Conservation (phyloP, 2,888 invertebrate genomes). For the Idaea dimidiata region DNA sequence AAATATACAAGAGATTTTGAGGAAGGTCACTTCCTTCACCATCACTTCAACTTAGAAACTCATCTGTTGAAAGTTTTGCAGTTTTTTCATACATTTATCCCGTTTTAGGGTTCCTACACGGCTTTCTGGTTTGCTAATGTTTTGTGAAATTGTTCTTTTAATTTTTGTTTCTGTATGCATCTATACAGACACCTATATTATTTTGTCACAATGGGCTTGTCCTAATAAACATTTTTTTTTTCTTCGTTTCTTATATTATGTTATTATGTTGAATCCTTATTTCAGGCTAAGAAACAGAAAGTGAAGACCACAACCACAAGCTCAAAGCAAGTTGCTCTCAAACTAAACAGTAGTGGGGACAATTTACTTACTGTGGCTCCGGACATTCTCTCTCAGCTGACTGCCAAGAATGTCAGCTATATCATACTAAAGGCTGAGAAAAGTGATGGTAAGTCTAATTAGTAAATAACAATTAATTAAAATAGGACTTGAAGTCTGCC, state of each 20-base stretch:
- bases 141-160: too few species aligned
- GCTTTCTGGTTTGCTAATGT: too few species aligned
- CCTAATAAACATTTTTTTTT: too few species aligned
- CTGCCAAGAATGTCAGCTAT: slow-evolving; percentile 63
- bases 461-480: not conserved
- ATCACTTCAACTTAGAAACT: too few species aligned
- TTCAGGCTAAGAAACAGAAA: slow-evolving; percentile 12
- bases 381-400: slow-evolving; percentile 44
- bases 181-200: too few species aligned
- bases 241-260: not conserved
- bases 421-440: slow-evolving; percentile 59
- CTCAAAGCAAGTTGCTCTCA: not conserved
- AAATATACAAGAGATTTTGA: not conserved
- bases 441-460: not conserved
- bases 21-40: too few species aligned
- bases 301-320: not conserved
- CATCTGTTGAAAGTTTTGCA: too few species aligned
- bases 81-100: too few species aligned
- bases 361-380: slow-evolving; percentile 23
- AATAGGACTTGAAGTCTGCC: not conserved
- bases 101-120: too few species aligned
- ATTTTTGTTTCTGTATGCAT: too few species aligned
- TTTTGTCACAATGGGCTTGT: too few species aligned
- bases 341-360: not conserved
- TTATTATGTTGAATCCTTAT: not conserved